Evolutionary conservation across 2,888 invertebrate species (phyloP), one percentile per base, ranked within the genome.

Genomic region (Phragmatobia fuliginosa): DNA sequence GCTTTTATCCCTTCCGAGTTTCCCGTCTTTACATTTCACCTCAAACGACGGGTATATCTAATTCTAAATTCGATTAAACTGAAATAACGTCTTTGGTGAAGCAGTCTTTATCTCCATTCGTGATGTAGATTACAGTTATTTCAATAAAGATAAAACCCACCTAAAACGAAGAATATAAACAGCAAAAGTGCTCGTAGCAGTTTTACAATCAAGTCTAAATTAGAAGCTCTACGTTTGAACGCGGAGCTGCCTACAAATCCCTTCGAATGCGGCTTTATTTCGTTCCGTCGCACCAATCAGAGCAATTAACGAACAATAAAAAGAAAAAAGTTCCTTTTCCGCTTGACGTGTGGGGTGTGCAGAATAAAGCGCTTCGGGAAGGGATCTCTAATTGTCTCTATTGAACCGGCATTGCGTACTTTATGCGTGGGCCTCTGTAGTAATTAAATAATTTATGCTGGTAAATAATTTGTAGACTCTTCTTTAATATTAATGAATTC

Each of bases 271-370:
- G 86, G 89, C 88, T 92, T 89, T 90, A 89, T 90, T 90, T 87
- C 88, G 84, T 86, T 85, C 87, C 87, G 85, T 87, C 88, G 90
- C 88, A 90, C 91, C 92, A 92, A 93, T 92, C 92, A 91, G 86
- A 90, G 89, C 92, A 92, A 92, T 92, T 92, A 92, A 90, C 88
- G 87, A 83, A 89, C 85, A 89, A 88, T 87, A 88, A 89, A 90
- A 88, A 83, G 86, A 87, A 92, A 91, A 88, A 56, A 65, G 80
- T 78, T 79, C 75, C 77, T 81, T 82, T 80, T 80, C 82, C 75
- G 73, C 79, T 76, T 74, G 70, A 80, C 78, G 83, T 84, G 74
- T 82, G 82, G 81, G 79, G 80, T 77, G 80, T 73, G 79, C 66
- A 77, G 75, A 76, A 78, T 75, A 74, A 76, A 71, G 72, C 74